These are phyloP conservation scores for Umimayanthus kanabou DNA, from an alignment of 92 coral and sea anemone genomes.

Conservation along the genomic window DNA sequence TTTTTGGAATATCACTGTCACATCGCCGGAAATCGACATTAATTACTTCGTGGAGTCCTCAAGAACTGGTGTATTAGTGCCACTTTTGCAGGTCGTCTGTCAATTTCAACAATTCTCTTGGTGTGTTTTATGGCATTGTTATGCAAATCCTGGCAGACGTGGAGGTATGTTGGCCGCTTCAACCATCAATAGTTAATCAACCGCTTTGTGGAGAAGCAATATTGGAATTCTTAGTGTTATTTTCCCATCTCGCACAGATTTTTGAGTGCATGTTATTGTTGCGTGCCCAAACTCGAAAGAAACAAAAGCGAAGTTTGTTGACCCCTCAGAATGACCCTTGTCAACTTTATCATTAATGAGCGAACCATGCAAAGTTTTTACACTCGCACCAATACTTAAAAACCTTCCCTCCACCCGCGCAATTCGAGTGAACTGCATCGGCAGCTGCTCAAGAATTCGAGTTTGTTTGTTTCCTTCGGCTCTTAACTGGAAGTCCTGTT, in stretches of 20 bases:
- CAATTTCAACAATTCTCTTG: not conserved
- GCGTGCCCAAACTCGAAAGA: constrained; percentile 10
- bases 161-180: constrained; percentile 32
- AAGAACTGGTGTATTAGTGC: not conserved
- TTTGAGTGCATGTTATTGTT: not conserved
- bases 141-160: constrained; percentile 38
- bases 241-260: not conserved
- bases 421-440: not conserved
- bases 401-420: constrained; percentile 4
- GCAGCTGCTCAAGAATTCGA: constrained; percentile 2
- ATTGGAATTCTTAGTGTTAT: constrained; percentile 25
- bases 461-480: not conserved
- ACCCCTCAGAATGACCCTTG: constrained; percentile 37
- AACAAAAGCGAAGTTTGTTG: constrained; percentile 22
- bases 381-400: not conserved
- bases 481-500: constrained; percentile 17
- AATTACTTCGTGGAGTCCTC: constrained; percentile 19
- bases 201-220: constrained; percentile 7
- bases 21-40: constrained; percentile 33
- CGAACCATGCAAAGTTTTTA: not conserved
- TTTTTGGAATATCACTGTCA: constrained; percentile 3
- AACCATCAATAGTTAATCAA: constrained; percentile 33
- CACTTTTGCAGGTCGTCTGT: constrained; percentile 2
- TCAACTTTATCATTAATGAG: not conserved
- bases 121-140: constrained; percentile 38